Evolutionary conservation across 35 echinoderm and acorn worm genomes (phyloP), one percentile per base, ranked within the genome.

Genomic region (Eucidaris tribuloides): DNA sequence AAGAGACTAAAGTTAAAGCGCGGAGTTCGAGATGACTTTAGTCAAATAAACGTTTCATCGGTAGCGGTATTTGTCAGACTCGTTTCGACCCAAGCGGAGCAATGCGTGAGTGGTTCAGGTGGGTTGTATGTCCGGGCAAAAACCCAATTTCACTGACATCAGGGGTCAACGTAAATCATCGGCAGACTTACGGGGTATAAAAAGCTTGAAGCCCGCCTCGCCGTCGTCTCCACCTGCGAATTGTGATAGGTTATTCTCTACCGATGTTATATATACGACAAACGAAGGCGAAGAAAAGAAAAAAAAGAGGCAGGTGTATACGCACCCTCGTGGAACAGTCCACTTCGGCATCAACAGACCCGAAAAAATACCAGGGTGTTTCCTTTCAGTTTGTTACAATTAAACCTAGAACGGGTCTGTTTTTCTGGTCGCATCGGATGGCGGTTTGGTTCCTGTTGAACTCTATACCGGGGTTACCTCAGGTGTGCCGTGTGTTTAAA

Each of bases 71-170:
- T 74, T 74, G 68, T 74, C 68, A 44, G 34, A 74, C 35, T 34
- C 44, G 18, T 33, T 22, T 74, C 35, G 68, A 74, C 68, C 68
- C 68, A 41, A 44, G 36, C 68, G 68, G 68, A 74, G 68, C 40
- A n/a, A 39, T 72, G 35, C 40, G 40, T 72, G 66, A 72, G 66
- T 72, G 66, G 48, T 64, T 74, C 18, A 20, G 3, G 14, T 33
- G 68, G 68, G 37, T 74, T 42, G 37, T 42, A 74, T 74, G 68
- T 74, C 68, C 68, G 34, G 68, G 68, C 41, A 74, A 74, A 74
- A 74, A 74, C 68, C 68, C 68, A 74, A 74, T 74, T 74, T 74
- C 68, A 74, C 68, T 74, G 68, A 74, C 68, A 74, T 74, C 68
- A 74, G 68, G 68, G 68, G 68, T 74, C 68, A 74, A 74, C 44